Conservation (phyloP, 2,888 invertebrate species). For the Seira ritae region DNA sequence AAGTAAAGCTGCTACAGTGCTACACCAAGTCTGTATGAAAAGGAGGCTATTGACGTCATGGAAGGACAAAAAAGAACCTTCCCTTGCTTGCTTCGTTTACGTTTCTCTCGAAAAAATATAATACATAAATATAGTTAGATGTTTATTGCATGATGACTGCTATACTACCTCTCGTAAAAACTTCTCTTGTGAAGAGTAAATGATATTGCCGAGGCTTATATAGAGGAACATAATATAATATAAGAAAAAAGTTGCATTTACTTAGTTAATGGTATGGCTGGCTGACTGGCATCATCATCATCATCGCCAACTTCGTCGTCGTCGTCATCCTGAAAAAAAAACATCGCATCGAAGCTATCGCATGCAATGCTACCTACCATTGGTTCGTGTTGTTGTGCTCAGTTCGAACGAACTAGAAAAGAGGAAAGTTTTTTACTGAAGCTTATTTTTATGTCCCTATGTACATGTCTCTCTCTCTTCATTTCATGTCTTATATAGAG, state of each 20-base stretch:
- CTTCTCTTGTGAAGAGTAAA: too few relatives aligned
- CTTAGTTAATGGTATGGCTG: conserved; percentile 59
- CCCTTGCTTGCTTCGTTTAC: conserved; percentile 32
- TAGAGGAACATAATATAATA: too few relatives aligned
- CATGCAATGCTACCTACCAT: too few relatives aligned
- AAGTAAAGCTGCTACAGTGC: too few relatives aligned
- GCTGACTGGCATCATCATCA: conserved; percentile 19
- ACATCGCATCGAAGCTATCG: too few relatives aligned
- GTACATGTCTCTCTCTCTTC: conserved; percentile 19
- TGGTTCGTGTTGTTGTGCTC: too few relatives aligned
- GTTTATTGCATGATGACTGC: too few relatives aligned
- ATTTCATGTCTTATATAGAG: too few relatives aligned
- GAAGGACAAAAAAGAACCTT: conserved; percentile 73
- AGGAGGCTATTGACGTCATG: conserved; percentile 72
- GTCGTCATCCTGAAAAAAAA: conserved; percentile 13
- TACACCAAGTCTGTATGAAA: conserved; percentile 26
- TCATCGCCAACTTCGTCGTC: not conserved
- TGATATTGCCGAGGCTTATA: too few relatives aligned
- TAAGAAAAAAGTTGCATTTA: conserved; percentile 34
- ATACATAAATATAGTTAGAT: conserved; percentile 29
- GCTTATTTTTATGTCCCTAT: conserved; percentile 33
- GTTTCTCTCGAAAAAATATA: conserved; percentile 35
- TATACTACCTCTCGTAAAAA: too few relatives aligned
- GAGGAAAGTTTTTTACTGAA: conserved; percentile 52
- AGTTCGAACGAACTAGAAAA: conserved; percentile 35